phyloP scores from a whole-genome alignment of 2,888 invertebrate species.

The Calameuta idolon region DNA sequence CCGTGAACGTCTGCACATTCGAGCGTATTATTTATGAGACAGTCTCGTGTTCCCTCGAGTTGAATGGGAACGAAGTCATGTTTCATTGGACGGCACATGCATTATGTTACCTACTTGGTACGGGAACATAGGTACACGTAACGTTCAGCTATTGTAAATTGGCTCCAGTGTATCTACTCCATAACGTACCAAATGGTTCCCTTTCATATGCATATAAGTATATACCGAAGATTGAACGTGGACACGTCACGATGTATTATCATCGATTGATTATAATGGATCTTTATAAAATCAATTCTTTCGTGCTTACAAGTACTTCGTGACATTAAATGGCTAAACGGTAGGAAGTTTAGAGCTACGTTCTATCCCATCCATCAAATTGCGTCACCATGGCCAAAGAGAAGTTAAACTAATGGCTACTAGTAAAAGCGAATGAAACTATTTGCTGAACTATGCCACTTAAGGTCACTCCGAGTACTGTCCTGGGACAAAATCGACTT shows the following conservation, averaged over 20 bases:
- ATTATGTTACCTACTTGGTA: background rate
- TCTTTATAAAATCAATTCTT: background rate
- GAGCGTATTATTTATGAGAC: background rate
- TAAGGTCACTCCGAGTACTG: background rate
- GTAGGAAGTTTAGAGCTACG: background rate
- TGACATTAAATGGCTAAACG: background rate
- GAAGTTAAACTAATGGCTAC: background rate
- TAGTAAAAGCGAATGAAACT: background rate
- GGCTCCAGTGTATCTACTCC: background rate
- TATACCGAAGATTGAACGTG: too few relatives aligned
- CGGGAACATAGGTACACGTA: background rate
- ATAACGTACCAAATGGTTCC: background rate
- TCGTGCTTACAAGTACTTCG: background rate
- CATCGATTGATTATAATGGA: background rate
- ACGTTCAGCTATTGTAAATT: background rate
- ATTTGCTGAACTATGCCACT: background rate
- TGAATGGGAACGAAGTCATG: background rate
- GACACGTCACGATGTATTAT: background rate
- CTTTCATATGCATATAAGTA: background rate
- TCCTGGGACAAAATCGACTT: background rate
- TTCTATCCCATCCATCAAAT: background rate
- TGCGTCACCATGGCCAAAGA: background rate
- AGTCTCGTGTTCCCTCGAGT: background rate
- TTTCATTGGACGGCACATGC: background rate
- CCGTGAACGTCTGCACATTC: background rate